Percentiles rank a stretch among this genome's conserved stretches.
Conservation (phyloP, 2,888 invertebrate genomes). For the Octonoba sinensis region DNA sequence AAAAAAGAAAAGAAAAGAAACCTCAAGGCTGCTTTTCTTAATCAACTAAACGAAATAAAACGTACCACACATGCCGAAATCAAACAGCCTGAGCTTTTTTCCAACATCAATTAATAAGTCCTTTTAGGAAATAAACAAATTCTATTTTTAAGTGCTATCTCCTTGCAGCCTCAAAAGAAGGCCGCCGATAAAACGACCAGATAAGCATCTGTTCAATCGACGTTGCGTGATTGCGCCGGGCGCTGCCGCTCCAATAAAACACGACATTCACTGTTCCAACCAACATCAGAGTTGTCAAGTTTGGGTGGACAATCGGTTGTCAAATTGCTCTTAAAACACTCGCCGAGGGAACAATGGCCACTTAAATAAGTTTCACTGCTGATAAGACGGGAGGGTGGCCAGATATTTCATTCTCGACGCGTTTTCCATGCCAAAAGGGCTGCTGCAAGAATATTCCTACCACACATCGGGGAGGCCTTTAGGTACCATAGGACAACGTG, state of each 20-base stretch:
- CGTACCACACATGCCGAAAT: no score
- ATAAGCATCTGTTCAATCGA: constrained; percentile 42
- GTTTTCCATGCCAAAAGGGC: constrained; percentile 14
- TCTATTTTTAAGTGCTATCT: no score
- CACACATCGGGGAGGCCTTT: no score
- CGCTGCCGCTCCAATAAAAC: constrained; percentile 40
- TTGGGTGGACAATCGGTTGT: constrained; percentile 60
- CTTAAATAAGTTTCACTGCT: constrained; percentile 48
- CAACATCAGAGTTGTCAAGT: constrained; percentile 46
- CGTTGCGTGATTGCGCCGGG: constrained; percentile 45
- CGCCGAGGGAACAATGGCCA: constrained; percentile 51
- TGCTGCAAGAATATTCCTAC: not conserved
- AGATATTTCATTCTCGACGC: constrained; percentile 34
- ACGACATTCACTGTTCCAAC: constrained; percentile 29
- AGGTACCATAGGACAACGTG: no score
- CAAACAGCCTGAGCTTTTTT: no score
- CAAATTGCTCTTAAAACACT: constrained; percentile 59
- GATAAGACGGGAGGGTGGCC: constrained; percentile 27
- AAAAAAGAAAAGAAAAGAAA: no score
- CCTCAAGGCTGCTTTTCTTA: no score
- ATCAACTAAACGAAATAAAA: no score
- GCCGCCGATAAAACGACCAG: constrained; percentile 1
- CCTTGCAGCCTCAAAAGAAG: no score
- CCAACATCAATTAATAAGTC: no score
- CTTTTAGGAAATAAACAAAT: no score